Conservation (phyloP, 2,888 invertebrate genomes). For the Phortica magna region DNA sequence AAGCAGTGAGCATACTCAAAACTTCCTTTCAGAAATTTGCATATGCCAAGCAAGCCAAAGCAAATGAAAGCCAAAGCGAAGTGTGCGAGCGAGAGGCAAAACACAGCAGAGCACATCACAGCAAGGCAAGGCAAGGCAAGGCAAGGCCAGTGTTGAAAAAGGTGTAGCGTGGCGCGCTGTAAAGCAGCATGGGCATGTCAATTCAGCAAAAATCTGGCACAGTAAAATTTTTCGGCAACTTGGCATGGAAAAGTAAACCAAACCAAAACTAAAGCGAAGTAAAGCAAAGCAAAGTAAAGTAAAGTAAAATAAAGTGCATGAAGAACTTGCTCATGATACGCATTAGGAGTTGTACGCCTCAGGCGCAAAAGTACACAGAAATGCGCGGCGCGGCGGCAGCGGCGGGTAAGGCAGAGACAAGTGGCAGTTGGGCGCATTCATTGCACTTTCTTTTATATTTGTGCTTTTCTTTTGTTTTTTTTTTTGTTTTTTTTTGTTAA, state of each 20-base stretch:
- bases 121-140: too few species aligned
- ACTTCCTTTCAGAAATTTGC: constrained; percentile 69
- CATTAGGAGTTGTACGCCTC: not conserved
- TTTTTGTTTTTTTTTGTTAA: constrained; percentile 29
- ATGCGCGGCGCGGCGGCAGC: too few species aligned
- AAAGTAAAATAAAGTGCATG: constrained; percentile 28
- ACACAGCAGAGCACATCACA: not conserved
- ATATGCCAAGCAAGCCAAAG: constrained; percentile 47
- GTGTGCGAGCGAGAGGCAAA: not conserved
- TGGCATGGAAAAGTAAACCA: not conserved
- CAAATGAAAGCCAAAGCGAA: constrained; percentile 40
- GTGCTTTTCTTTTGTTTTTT: constrained; percentile 44
- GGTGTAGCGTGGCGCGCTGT: constrained; percentile 29
- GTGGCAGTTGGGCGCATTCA: constrained; percentile 44
- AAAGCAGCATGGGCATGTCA: constrained; percentile 63
- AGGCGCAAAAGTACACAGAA: too few species aligned
- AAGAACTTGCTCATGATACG: not conserved
- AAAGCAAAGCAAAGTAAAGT: constrained; percentile 53
- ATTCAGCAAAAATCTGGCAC: constrained; percentile 64
- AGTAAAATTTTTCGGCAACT: constrained; percentile 44
- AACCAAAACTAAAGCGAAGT: constrained; percentile 35
- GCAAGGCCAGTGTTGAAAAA: constrained; percentile 11
- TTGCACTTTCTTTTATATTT: constrained; percentile 39
- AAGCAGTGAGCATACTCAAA: constrained; percentile 1
- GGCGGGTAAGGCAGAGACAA: too few species aligned